A percentile compares a stretch with the other conserved stretches of the same genome.
Conservation (phyloP, 2,888 invertebrate genomes). For the Papilio protenor region DNA sequence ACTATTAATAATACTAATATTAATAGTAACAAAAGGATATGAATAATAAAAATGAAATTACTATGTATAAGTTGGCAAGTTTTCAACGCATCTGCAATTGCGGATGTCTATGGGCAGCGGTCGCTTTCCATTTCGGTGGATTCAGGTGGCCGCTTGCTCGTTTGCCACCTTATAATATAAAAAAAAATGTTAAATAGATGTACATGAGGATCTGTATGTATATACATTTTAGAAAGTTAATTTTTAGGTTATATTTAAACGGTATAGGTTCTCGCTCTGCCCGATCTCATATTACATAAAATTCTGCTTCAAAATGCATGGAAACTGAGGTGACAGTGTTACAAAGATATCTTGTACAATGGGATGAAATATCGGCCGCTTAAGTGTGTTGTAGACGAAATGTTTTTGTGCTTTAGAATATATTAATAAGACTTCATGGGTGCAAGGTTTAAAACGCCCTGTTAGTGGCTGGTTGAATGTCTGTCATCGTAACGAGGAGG, state of each 20-base stretch:
- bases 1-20: too few relatives aligned
- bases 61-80: too few relatives aligned
- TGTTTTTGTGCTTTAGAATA: constrained; percentile 69
- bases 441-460: constrained; percentile 63
- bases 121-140: too few relatives aligned
- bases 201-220: too few relatives aligned
- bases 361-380: constrained; percentile 64
- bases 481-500: constrained; percentile 64
- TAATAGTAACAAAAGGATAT: too few relatives aligned
- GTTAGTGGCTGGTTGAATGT: constrained; percentile 64
- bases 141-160: too few relatives aligned
- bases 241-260: neutral
- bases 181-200: too few relatives aligned
- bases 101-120: too few relatives aligned
- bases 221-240: neutral
- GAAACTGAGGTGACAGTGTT: constrained; percentile 72
- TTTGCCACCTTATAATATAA: too few relatives aligned
- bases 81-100: too few relatives aligned
- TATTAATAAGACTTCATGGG: constrained; percentile 62
- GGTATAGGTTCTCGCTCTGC: constrained; percentile 19
- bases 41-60: too few relatives aligned
- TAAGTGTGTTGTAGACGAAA: constrained; percentile 78
- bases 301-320: constrained; percentile 74
- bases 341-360: constrained; percentile 59
- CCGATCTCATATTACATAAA: constrained; percentile 52